Evolutionary conservation across 2,797 vertebrate species (phyloP), one percentile per base, ranked within the genome.

Genomic region (Myripristis jacobus): DNA sequence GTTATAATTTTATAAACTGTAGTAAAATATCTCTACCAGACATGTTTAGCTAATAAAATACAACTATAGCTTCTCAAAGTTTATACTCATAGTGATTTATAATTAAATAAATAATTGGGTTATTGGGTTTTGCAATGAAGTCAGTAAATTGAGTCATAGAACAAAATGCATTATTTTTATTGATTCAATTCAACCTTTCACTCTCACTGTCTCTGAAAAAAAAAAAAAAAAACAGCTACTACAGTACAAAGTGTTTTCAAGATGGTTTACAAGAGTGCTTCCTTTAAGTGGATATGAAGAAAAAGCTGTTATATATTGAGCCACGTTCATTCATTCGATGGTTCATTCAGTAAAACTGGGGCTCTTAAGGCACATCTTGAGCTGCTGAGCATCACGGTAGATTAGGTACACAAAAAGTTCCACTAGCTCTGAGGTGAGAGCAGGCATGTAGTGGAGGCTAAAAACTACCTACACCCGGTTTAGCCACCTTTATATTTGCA

Each of bases 231-330:
- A n/a, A n/a, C 22, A 55, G 44, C 43, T 24, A 53, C 71, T 66
- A 48, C 22, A 46, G 48, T 59, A 43, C 43, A 73, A 27, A 22
- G 51, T 22, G 38, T 71, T 52, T 57, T 68, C 44, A 53, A 38
- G 46, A 56, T 63, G 68, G 80, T 73, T 84, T 54, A 75, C 66
- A 56, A 47, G 66, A 81, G 58, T 70, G 51, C 68, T 53, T 75
- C 24, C 66, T 69, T 75, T 73, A 79, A 83, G 69, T 75, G 68
- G 72, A 74, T 77, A 67, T 65, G n/a, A 62, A 44, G 53, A 24
- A 38, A 36, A 73, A 57, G 34, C 68, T 76, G 54, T 80, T 82
- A 71, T 54, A 44, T 73, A 68, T 81, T 80, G 57, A 77, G 57
- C 63, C 25, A 57, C 61, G 55, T 67, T 83, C 68, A 72, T 85